Evolutionary conservation across 2,113 vertebrate genomes (phyloP), one percentile per base, ranked within the genome.

Genomic region (Suricata suricatta): DNA sequence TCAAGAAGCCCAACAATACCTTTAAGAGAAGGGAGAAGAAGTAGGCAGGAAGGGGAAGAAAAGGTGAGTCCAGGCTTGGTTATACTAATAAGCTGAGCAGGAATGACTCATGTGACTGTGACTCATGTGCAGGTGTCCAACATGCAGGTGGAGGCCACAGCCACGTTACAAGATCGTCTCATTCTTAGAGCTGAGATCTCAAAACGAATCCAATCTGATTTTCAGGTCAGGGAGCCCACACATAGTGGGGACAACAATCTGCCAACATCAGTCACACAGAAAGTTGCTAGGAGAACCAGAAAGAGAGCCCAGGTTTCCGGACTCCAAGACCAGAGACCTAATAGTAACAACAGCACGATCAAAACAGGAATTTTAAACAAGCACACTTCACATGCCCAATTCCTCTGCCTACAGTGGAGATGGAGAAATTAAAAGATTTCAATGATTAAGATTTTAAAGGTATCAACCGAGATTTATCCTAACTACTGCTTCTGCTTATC

Each of bases 371-470:
- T 83, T 82, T 47, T 77, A 87, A 90, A 84, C 21, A 81, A 68
- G 23, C 7, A 90, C 25, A 88, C 10, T 77, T 77, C 72, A 86
- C 47, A 86, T 17, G 29, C 44, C 84, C 14, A 4, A 47, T 60
- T 64, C 94, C 23, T 90, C 44, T 90, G 38, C 38, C 69, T 63
- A 35, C 0, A 35, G 33, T 1, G 33, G 12, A 93, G n/a, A 60
- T 44, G 38, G 17, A 89, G 31, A 96, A 86, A 95, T 77, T 35
- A 21, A 92, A 92, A 76, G 35, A 81, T 80, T 90, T 94, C 68
- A 90, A 89, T 90, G 41, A 77, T 9, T 29, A 76, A 76, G 72
- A 44, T 47, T 44, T 44, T 44, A 85, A 87, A 96, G 35, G 69
- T 68, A 14, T 52, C 84, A 90, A n/a, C 13, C 21, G 1, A 13